Evolutionary conservation across 1,140 invertebrate species (phyloP), one percentile per base, ranked within the genome.

Genomic region (Thalassaphorura encarpata): DNA sequence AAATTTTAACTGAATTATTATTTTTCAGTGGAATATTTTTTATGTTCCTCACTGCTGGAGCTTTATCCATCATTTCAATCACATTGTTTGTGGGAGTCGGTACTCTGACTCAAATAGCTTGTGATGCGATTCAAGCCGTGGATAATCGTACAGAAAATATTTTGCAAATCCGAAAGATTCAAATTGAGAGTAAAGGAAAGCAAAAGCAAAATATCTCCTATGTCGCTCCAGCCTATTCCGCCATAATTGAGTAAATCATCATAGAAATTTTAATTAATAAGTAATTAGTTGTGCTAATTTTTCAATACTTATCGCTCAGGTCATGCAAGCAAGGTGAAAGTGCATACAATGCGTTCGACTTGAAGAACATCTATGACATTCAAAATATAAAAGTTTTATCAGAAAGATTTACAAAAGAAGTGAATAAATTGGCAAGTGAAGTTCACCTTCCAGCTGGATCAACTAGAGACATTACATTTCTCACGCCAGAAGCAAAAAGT

Each of bases 91-190:
- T 63, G 8, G 42, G 19, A 11, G 54, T 54, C 3, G 61, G 61
- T 31, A 18, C 27, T 0, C n/a, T 60, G 8, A 55, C 53, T 18
- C 61, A 63, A 55, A 54, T 57, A 1, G 43, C 56, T 18, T 63
- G 61, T 52, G 54, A 60, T 48, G 57, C 57, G 8, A 23, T 63
- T 4, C 11, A 60, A 15, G 49, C 42, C n/a, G 33, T 21, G n/a
- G 61, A 63, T 43, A 63, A 57, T 42, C 53, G 61, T 15, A 63
- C 61, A 18, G 57, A 63, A 42, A 33, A 23, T 11, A 56, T 50
- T 29, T 47, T 63, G 21, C 48, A 52, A 36, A 39, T 63, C 8
- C 61, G 57, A 8, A 52, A 27, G 39, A 16, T 63, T 11, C 3
- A n/a, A 26, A 47, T 60, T 46, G 6, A 48, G 19, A 60, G 40